Evolutionary conservation across 2,113 vertebrate genomes (phyloP), one percentile per base, ranked within the genome.

Genomic region (Vidua chalybeata): DNA sequence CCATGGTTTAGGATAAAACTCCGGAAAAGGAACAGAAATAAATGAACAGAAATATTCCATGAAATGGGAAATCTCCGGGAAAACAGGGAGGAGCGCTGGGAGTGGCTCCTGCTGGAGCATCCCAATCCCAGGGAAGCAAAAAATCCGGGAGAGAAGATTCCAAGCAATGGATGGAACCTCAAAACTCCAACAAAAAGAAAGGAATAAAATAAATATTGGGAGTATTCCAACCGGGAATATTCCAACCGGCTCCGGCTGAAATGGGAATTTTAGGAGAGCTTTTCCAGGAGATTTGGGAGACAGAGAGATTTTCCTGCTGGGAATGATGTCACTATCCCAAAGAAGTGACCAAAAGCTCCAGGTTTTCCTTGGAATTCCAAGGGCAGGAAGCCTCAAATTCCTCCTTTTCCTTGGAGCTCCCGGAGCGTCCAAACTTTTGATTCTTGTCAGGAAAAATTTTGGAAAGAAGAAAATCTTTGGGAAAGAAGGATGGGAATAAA

Each of bases 301-400:
- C 18, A 0, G 64, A 48, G 55, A 49, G 24, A 33, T 94, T 87
- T 95, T 93, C 85, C 91, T 90, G 86, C 90, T 41, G n/a, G 89
- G 54, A 74, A 87, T 94, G 96, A 93, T 76, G 76, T 90, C 82
- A 37, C 56, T 28, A 6, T 63, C 73, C 89, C 68, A 90, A 97
- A 90, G 54, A 93, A 97, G 84, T 64, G 85, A 92, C 95, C 95
- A 84, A 89, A 97, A 97, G 87, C 94, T 97, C 93, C 93, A 93
- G 66, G 93, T 83, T 97, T 94, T 93, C 89, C 91, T 95, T 96
- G 97, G 4, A 58, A 94, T 63, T 49, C 37, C 55, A 39, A 91
- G 75, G 64, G 55, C 58, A 79, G 87, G 91, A 73, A 91, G 62
- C 91, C 79, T 89, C 35, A 80, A 23, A 84, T 89, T 85, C 79